These are phyloP conservation scores for Miichthys miiuy DNA, from an alignment of 2,797 vertebrate species.

Conservation along the genomic window DNA sequence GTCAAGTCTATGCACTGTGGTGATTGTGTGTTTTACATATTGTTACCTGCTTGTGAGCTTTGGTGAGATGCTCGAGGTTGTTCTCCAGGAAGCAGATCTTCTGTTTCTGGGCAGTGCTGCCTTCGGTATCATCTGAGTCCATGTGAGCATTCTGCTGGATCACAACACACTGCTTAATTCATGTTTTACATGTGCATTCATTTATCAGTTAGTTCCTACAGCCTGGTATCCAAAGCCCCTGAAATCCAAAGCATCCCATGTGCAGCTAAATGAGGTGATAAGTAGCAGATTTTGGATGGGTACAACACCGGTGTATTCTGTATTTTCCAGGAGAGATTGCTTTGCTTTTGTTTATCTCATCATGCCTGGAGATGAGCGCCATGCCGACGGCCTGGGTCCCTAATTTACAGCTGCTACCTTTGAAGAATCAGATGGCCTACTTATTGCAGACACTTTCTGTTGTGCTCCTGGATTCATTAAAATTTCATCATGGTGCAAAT, in stretches of 20 bases:
- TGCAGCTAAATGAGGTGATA: conserved; percentile 18
- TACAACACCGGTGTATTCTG: background rate
- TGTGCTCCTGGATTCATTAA: conserved; percentile 69
- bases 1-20: too few species aligned
- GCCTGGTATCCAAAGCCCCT: background rate
- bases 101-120: conserved; percentile 92
- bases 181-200: background rate
- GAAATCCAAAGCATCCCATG: background rate
- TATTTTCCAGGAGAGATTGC: conserved; percentile 30
- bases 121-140: conserved; percentile 92
- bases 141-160: conserved; percentile 88
- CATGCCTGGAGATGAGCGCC: conserved; percentile 22
- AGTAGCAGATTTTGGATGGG: conserved; percentile 16
- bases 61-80: conserved; percentile 96
- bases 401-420: conserved; percentile 68
- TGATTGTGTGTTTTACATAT: background rate
- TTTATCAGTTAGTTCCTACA: background rate
- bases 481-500: conserved; percentile 61
- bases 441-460: conserved; percentile 56
- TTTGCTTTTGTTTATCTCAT: conserved; percentile 39
- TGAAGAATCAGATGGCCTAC: conserved; percentile 75
- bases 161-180: conserved; percentile 29
- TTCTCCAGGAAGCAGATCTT: conserved; percentile 97
- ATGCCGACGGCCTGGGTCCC: conserved; percentile 32
- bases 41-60: conserved; percentile 97